phyloP scores from a whole-genome alignment of 2,797 vertebrate species.

The Urosaurus nigricauda region DNA sequence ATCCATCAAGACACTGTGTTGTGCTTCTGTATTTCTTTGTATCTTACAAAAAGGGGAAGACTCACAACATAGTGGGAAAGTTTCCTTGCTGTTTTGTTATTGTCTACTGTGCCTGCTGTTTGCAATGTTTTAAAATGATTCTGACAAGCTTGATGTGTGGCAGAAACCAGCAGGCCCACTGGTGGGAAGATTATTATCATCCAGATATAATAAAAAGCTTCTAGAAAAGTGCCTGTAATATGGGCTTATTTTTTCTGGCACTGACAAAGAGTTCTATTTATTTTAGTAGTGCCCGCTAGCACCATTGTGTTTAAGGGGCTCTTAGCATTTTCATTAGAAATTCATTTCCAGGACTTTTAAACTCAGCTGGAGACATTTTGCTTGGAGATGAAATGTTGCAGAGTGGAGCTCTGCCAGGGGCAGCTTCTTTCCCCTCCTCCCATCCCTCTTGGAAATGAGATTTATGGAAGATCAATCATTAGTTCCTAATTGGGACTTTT shows the following conservation, averaged over 20 bases:
- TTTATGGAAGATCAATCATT: conserved; percentile 36
- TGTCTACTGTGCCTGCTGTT: conserved; percentile 65
- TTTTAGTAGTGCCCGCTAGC: conserved; percentile 68
- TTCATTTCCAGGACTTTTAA: conserved; percentile 64
- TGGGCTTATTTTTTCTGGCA: conserved; percentile 58
- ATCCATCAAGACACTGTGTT: conserved; percentile 1
- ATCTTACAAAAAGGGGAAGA: conserved; percentile 11
- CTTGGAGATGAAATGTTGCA: conserved; percentile 63
- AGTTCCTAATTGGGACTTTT: conserved; percentile 33
- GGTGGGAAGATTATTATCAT: conserved; percentile 71
- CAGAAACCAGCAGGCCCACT: conserved; percentile 66
- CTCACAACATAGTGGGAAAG: conserved; percentile 47
- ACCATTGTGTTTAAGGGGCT: conserved; percentile 58
- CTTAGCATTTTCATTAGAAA: conserved; percentile 69
- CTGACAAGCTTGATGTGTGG: conserved; percentile 69
- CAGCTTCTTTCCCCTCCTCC: neutral
- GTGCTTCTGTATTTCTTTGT: neutral
- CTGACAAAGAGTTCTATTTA: conserved; percentile 60
- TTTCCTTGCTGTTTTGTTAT: conserved; percentile 68
- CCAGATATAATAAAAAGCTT: conserved; percentile 71
- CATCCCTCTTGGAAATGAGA: conserved; percentile 31
- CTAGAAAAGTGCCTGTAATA: conserved; percentile 62
- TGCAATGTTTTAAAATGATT: conserved; percentile 67
- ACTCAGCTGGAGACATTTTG: conserved; percentile 65
- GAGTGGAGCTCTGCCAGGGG: conserved; percentile 42